Percentiles rank a stretch among this genome's conserved stretches.
These are phyloP conservation scores for Beroe ovata DNA, from an alignment of 37 sponge, comb jelly and placozoan species.

Conservation along the genomic window DNA sequence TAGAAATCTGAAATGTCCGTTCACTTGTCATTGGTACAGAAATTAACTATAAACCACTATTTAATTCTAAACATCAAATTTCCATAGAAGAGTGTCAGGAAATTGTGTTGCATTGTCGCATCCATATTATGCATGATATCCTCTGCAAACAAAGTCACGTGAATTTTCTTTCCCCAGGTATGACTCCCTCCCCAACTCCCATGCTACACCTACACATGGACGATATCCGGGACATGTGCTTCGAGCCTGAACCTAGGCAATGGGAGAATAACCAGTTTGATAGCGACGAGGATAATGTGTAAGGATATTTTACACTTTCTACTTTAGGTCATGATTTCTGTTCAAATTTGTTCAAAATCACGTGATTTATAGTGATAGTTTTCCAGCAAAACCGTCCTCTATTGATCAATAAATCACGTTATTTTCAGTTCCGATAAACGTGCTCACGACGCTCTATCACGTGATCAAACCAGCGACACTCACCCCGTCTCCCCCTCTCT, in stretches of 20 bases:
- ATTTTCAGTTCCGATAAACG: not conserved
- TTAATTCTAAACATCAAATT: too few relatives aligned
- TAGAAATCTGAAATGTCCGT: too few relatives aligned
- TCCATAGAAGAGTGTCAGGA: too few relatives aligned
- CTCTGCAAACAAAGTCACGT: too few relatives aligned
- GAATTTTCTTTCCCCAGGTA: not conserved
- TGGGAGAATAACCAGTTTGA: not conserved
- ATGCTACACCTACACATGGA: not conserved
- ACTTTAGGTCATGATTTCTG: not conserved
- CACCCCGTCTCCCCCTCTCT: not conserved
- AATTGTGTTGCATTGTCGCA: too few relatives aligned
- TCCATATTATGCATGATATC: too few relatives aligned
- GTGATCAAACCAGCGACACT: not conserved
- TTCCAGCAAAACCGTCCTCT: too few relatives aligned
- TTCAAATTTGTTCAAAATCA: too few relatives aligned
- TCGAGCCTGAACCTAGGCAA: not conserved
- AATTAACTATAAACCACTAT: too few relatives aligned
- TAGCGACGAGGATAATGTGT: not conserved
- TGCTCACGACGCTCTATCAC: not conserved
- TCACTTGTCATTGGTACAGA: too few relatives aligned
- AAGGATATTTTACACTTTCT: not conserved
- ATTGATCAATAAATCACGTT: not conserved
- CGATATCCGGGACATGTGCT: conserved; percentile 33
- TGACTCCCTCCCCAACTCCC: conserved; percentile 7
- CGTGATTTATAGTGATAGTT: too few relatives aligned